Base-by-base conservation (phyloP, 2,888 invertebrate species). In the Microchrysa polita region DNA sequence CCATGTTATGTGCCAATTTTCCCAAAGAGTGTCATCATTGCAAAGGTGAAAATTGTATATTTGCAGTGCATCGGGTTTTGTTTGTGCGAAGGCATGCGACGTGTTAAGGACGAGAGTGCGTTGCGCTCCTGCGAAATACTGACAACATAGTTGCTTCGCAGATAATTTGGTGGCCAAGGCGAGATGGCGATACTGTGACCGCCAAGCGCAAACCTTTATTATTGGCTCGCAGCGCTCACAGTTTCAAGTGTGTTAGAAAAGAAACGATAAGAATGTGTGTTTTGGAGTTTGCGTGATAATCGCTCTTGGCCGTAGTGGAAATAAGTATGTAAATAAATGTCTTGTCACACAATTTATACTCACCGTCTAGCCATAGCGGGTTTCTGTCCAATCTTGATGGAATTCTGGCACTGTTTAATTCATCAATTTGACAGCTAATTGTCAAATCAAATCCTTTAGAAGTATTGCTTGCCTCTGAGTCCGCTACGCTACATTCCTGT, bases 281-380 rank as follows among this genome's bases (percentile, higher is more conserved):
- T 18, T 42, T 22, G 2, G 48, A 42, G 65, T 48, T 16, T 65
- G 61, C 65, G 65, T 20, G 65, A 12, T 48, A n/a, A n/a, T 48
- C 2, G 10, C 16, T 10, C 48, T 12, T 12, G 42, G 42, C 42
- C 7, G 42, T 12, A 12, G 42, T 12, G 42, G 44, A 42, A 42
- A 22, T 48, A 65, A 65, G 44, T n/a, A n/a, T n/a, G n/a, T 18
- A 65, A 65, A 18, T 65, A 65, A 18, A 65, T 23, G 22, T 42
- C 48, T 5, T 40, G 61, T 16, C 0, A 23, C 65, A n/a, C n/a
- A n/a, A n/a, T n/a, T n/a, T 23, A 10, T 27, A 22, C 22, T 20
- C 65, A 9, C 48, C 20, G 44, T 65, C 65, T 18, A 12, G 20
- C 65, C 7, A 14, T 2, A 12, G 20, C 5, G 16, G 18, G 16